phyloP scores from a whole-genome alignment of 1,140 invertebrate genomes.

The Drosophila littoralis region DNA sequence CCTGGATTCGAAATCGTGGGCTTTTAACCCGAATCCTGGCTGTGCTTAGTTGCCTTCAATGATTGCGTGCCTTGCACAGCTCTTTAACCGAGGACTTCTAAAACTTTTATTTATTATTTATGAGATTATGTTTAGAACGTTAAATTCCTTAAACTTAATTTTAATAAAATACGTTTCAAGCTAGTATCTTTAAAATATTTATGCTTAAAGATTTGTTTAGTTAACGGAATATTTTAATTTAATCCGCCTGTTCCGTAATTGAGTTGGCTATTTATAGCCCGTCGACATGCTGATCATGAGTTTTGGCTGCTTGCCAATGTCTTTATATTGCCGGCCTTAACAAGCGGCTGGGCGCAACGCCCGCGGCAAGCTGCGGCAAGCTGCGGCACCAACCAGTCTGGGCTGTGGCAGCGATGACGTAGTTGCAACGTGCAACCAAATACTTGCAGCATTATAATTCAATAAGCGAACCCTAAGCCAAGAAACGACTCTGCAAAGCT shows the following conservation, averaged over 20 bases:
- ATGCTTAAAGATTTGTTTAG: neutral
- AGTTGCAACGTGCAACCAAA: slow-evolving; percentile 49
- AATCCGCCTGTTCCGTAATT: neutral
- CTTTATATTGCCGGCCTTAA: slow-evolving; percentile 38
- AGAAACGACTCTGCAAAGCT: slow-evolving; percentile 31
- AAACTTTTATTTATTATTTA: too few species aligned
- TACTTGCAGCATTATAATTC: slow-evolving; percentile 72
- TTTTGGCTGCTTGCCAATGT: slow-evolving; percentile 40
- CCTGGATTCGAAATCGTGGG: too few species aligned
- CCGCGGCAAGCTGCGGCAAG: slow-evolving; percentile 18
- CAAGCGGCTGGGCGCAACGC: slow-evolving; percentile 19
- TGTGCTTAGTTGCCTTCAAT: too few species aligned
- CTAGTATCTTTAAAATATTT: too few species aligned
- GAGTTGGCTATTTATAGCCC: neutral
- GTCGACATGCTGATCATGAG: neutral
- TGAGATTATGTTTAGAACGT: too few species aligned
- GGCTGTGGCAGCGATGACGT: slow-evolving; percentile 55
- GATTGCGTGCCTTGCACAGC: too few species aligned
- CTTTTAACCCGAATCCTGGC: too few species aligned
- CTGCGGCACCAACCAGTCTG: slow-evolving; percentile 19
- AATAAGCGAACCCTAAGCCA: slow-evolving; percentile 58
- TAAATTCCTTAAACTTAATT: too few species aligned
- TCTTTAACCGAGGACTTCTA: too few species aligned
- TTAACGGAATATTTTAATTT: neutral
- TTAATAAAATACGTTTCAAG: too few species aligned